Percentiles rank a stretch among this genome's conserved stretches.
Conservation (phyloP, 2,113 vertebrate species). For the Ochotona curzoniae region DNA sequence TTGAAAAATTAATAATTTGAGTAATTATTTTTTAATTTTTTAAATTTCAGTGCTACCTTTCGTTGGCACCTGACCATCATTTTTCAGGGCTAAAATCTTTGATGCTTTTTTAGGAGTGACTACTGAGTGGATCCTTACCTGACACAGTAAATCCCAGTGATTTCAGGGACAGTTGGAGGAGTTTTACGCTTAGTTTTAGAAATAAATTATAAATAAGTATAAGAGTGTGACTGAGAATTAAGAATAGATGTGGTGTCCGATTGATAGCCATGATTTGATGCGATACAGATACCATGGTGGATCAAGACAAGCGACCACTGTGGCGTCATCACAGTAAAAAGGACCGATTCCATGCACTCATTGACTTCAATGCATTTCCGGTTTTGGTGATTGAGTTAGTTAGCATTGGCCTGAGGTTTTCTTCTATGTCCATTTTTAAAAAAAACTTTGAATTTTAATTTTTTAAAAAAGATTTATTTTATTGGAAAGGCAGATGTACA, state of each 20-base stretch:
- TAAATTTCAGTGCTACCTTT: background rate
- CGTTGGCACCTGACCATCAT: constrained; percentile 1
- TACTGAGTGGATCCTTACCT: background rate
- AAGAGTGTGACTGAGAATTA: background rate
- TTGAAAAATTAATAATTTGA: background rate
- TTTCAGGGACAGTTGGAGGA: background rate
- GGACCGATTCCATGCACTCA: background rate
- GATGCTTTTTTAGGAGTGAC: background rate
- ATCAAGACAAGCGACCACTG: background rate
- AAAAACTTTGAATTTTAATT: too few species aligned
- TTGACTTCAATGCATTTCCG: background rate
- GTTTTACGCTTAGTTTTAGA: constrained; percentile 41
- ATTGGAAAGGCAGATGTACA: too few species aligned
- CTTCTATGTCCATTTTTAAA: background rate
- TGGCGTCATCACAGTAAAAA: background rate
- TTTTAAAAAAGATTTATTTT: too few species aligned
- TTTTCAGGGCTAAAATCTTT: constrained; percentile 17
- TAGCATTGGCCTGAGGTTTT: background rate
- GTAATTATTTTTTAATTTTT: background rate
- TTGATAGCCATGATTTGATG: background rate
- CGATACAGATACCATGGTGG: constrained; percentile 31
- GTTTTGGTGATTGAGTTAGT: background rate
- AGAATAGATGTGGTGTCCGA: constrained; percentile 10
- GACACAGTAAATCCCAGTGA: background rate
- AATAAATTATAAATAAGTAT: constrained; percentile 7